phyloP scores from a whole-genome alignment of 2,888 invertebrate species.

The Tortricodes alternella region DNA sequence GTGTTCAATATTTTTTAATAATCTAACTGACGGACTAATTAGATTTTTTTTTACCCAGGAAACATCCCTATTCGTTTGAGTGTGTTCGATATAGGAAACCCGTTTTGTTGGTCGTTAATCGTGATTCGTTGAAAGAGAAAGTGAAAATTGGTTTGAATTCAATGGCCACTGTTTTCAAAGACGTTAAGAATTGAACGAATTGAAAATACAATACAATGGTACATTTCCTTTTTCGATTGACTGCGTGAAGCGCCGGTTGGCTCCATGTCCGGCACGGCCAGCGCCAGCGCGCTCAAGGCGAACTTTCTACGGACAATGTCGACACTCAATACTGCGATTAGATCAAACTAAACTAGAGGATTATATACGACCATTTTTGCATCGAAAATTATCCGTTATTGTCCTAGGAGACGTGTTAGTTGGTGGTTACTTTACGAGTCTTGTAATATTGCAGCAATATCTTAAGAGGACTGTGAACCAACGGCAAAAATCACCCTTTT shows the following conservation, averaged over 20 bases:
- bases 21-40: too few species aligned
- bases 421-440: background rate
- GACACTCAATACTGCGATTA: constrained; percentile 21
- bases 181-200: constrained; percentile 7
- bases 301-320: constrained; percentile 29
- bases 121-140: constrained; percentile 12
- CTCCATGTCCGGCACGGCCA: constrained; percentile 21
- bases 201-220: constrained; percentile 13
- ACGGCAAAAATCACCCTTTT: too few species aligned
- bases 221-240: constrained; percentile 16
- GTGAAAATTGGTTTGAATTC: constrained; percentile 4
- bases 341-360: background rate
- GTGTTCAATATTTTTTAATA: too few species aligned
- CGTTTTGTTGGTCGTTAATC: background rate
- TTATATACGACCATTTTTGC: background rate
- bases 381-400: background rate
- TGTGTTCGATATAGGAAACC: too few species aligned
- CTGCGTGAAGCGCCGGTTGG: constrained; percentile 15
- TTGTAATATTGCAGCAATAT: constrained; percentile 22
- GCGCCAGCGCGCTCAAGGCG: constrained; percentile 26
- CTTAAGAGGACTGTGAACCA: constrained; percentile 7
- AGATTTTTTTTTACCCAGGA: too few species aligned
- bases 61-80: too few species aligned
- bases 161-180: constrained; percentile 7
- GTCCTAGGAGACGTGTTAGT: background rate